Evolutionary conservation across 37 sponge, comb jelly and placozoan genomes (phyloP).

Genomic region (Chondrosia reniformis): DNA sequence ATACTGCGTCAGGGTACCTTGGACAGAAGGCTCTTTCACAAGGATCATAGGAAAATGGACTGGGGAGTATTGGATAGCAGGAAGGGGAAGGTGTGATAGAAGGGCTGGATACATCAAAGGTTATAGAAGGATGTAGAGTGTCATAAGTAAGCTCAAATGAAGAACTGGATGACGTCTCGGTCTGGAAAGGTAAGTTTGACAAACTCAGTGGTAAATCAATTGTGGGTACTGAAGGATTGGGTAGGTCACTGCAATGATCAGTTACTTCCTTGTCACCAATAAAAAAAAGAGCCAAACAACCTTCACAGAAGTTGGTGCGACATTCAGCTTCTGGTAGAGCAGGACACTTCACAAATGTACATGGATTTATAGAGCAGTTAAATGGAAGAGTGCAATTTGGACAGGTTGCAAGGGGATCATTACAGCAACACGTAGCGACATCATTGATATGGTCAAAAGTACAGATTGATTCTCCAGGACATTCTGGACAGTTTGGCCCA

Average conservation of each 20-base stretch:
- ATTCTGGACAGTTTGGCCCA: neutral
- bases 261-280: neutral
- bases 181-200: no score
- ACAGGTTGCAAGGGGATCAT: constrained; percentile 21
- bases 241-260: neutral
- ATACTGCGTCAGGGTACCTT: no score
- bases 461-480: neutral
- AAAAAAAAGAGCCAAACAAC: constrained; percentile 29
- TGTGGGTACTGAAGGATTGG: no score
- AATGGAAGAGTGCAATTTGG: constrained; percentile 20
- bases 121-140: no score
- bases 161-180: no score
- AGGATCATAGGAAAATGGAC: no score
- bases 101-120: no score
- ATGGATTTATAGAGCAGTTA: constrained; percentile 47
- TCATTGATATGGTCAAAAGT: neutral
- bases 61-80: neutral
- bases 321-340: constrained; percentile 47
- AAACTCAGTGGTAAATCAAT: no score
- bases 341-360: constrained; percentile 34
- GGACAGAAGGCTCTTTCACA: no score
- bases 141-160: no score
- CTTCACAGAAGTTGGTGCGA: constrained; percentile 54
- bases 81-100: neutral
- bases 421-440: constrained; percentile 15